phyloP scores from a whole-genome alignment of 2,888 invertebrate species.

The Lasioglossum zephyrum region DNA sequence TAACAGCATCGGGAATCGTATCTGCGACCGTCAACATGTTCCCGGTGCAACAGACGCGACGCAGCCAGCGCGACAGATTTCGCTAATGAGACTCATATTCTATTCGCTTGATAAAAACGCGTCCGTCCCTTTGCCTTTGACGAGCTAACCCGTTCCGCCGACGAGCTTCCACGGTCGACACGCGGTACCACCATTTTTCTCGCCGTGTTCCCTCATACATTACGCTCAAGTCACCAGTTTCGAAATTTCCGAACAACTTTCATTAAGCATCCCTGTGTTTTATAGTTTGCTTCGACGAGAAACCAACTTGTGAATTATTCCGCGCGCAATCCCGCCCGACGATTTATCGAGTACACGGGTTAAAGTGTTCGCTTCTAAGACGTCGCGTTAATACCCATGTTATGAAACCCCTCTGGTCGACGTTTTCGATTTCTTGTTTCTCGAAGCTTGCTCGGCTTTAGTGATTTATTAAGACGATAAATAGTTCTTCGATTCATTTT shows the following conservation, averaged over 20 bases:
- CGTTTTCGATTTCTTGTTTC: not conserved
- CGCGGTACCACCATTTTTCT: constrained; percentile 42
- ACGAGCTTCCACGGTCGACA: not conserved
- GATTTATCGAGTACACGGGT: constrained; percentile 20
- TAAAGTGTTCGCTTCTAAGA: not conserved
- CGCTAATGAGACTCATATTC: constrained; percentile 47
- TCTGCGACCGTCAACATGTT: constrained; percentile 28
- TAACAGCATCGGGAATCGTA: not conserved
- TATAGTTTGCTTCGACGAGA: constrained; percentile 29
- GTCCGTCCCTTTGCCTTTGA: constrained; percentile 44
- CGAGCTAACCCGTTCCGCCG: not conserved
- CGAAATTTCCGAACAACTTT: constrained; percentile 47
- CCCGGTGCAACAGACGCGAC: not conserved
- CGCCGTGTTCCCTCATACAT: constrained; percentile 31
- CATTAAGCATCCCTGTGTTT: constrained; percentile 37
- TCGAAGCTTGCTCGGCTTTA: not conserved
- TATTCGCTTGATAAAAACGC: constrained; percentile 35
- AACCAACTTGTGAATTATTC: constrained; percentile 33
- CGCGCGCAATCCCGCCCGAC: not conserved
- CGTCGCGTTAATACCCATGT: not conserved
- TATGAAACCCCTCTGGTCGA: not conserved
- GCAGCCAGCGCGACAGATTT: constrained; percentile 18
- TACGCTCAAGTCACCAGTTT: constrained; percentile 21
- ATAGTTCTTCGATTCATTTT: not conserved
- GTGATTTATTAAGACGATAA: not conserved